Evolutionary conservation across 2,888 invertebrate species (phyloP), one percentile per base, ranked within the genome.

Genomic region (Acronicta psi): DNA sequence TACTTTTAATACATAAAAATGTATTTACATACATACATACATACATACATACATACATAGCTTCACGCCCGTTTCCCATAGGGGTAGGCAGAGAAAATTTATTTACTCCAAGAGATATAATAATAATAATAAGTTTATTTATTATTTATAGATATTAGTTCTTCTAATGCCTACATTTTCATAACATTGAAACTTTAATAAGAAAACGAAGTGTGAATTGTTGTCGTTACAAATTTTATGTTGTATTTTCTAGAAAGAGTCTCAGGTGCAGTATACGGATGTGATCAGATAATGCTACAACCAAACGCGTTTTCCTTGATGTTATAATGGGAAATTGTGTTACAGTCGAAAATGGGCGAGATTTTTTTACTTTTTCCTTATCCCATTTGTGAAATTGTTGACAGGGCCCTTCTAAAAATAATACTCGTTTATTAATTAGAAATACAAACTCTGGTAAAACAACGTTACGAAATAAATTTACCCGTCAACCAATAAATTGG

Each of bases 201-300:
- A 31, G n/a, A 29, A 36, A n/a, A 46, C 18, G 31, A 51, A 36
- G 9, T 14, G 8, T 25, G 25, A 38, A 64, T 14, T 20, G 38
- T 42, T 17, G 29, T 16, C 31, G 34, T 38, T 20, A 38, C 37
- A n/a, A 25, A 31, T n/a, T 13, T 51, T 47, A 43, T 51, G 29
- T 44, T 50, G 52, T 50, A 65, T 65, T 51, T 14, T 42, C 20
- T 7, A 36, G 47, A 58, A 64, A 36, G 34, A 50, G 29, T 16
- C 25, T 3, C 58, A 68, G 68, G 50, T 71, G 58, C 55, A 62
- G 13, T 31, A 34, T 46, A 49, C 56, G 54, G 53, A 38, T 59
- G 68, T 38, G 56, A 59, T 25, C 36, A 50, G 40, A 47, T 56
- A 50, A 44, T 41, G 42, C 18, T 37, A 42, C 34, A 25, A 47